phyloP scores from a whole-genome alignment of 2,113 vertebrate species.

The Toxostoma redivivum region DNA sequence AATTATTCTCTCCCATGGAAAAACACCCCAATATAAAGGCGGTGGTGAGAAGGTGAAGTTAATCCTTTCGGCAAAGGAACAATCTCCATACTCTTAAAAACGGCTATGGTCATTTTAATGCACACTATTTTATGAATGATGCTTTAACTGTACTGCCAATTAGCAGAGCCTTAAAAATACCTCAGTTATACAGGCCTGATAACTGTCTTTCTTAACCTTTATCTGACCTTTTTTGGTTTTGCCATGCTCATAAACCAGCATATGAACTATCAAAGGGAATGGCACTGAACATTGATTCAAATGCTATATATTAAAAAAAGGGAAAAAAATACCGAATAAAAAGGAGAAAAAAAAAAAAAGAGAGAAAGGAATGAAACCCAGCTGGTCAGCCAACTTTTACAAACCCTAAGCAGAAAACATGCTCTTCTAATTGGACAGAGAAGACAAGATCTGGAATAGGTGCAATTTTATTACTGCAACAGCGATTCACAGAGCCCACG shows the following conservation, averaged over 20 bases:
- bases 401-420: constrained; percentile 49
- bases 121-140: constrained; percentile 39
- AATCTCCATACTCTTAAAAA: constrained; percentile 18
- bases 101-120: constrained; percentile 29
- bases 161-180: constrained; percentile 56
- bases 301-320: constrained; percentile 38
- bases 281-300: constrained; percentile 3
- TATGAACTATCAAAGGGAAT: constrained; percentile 51
- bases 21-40: background rate
- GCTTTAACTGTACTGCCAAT: constrained; percentile 42
- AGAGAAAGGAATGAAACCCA: constrained; percentile 49
- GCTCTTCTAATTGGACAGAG: constrained; percentile 55
- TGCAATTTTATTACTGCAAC: constrained; percentile 54
- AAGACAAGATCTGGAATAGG: constrained; percentile 58
- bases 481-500: constrained; percentile 9
- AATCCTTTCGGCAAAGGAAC: constrained; percentile 31
- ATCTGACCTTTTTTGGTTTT: constrained; percentile 50
- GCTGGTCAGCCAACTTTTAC: constrained; percentile 49
- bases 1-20: constrained; percentile 30
- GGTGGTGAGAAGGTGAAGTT: background rate
- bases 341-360: background rate
- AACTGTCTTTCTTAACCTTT: constrained; percentile 59
- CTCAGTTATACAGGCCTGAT: constrained; percentile 12
- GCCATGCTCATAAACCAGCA: constrained; percentile 46
- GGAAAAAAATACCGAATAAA: background rate